These are phyloP conservation scores for Zoanthus sociatus DNA, from an alignment of 92 coral and sea anemone species.

Conservation along the genomic window DNA sequence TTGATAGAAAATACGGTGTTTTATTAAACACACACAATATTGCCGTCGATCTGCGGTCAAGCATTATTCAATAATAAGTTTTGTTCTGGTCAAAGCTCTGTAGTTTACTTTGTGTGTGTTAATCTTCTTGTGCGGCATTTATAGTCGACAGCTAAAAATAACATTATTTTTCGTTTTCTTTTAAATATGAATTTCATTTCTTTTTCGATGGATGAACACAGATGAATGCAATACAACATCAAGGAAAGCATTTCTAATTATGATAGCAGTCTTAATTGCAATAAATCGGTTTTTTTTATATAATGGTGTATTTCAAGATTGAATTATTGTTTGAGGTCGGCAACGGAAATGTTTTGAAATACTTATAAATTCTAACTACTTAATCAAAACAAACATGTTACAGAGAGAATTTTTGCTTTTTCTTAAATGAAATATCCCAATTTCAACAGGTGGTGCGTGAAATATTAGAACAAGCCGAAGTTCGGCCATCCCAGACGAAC, in stretches of 20 bases:
- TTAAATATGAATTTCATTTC: neutral
- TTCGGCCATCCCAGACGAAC: neutral
- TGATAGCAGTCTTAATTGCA: neutral
- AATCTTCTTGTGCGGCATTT: neutral
- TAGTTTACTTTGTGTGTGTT: neutral
- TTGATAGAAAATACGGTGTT: neutral
- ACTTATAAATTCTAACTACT: neutral
- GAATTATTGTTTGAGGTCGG: neutral
- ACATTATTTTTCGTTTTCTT: neutral
- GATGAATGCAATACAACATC: neutral
- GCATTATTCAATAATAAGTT: neutral
- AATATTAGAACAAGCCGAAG: neutral
- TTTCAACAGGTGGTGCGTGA: conserved; percentile 8
- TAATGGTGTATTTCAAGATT: neutral
- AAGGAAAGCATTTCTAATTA: conserved; percentile 2
- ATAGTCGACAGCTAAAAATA: neutral
- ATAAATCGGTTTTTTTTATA: neutral
- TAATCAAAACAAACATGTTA: neutral
- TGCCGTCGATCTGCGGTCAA: neutral
- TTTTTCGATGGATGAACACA: neutral
- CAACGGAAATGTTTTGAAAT: neutral
- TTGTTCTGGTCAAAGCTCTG: neutral
- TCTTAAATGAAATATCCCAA: neutral
- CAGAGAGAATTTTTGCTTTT: neutral
- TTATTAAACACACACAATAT: neutral